Percentiles rank a stretch among this genome's conserved stretches.
Evolutionary conservation across 2,888 invertebrate species (phyloP).

Genomic region (Lepidochitona cinerea): DNA sequence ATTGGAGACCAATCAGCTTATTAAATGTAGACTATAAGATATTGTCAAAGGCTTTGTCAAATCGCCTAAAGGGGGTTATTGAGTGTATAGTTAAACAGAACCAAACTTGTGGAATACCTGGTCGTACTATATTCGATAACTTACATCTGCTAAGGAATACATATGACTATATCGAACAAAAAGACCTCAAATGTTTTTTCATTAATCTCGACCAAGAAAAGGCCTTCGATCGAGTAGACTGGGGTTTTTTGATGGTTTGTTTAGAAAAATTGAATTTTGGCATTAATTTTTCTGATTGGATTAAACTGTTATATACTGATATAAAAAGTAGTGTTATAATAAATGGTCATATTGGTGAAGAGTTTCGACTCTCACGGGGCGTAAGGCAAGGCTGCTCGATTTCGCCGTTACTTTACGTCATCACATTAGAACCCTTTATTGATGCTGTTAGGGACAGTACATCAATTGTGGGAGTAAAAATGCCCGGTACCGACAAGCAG

Average conservation of each 20-base stretch:
- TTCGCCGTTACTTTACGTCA: neutral
- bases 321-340: neutral
- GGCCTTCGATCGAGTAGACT: conserved; percentile 39
- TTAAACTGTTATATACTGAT: too few relatives aligned
- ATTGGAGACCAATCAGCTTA: too few relatives aligned
- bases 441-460: neutral
- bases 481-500: conserved; percentile 12
- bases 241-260: conserved; percentile 31
- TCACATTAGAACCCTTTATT: neutral
- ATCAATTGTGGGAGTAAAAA: conserved; percentile 15
- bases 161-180: conserved; percentile 33
- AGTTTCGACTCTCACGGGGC: conserved; percentile 4
- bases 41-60: too few relatives aligned
- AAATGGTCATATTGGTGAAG: neutral
- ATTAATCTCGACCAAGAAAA: conserved; percentile 41
- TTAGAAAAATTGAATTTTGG: conserved; percentile 34
- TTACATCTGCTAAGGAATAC: conserved; percentile 32
- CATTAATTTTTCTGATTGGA: too few relatives aligned
- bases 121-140: conserved; percentile 39
- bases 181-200: conserved; percentile 29
- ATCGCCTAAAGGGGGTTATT: too few relatives aligned
- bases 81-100: too few relatives aligned
- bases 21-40: too few relatives aligned
- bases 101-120: conserved; percentile 32
- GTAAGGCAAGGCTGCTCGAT: conserved; percentile 3